Evolutionary conservation across 2,113 vertebrate species (phyloP).

Genomic region (Natator depressus): DNA sequence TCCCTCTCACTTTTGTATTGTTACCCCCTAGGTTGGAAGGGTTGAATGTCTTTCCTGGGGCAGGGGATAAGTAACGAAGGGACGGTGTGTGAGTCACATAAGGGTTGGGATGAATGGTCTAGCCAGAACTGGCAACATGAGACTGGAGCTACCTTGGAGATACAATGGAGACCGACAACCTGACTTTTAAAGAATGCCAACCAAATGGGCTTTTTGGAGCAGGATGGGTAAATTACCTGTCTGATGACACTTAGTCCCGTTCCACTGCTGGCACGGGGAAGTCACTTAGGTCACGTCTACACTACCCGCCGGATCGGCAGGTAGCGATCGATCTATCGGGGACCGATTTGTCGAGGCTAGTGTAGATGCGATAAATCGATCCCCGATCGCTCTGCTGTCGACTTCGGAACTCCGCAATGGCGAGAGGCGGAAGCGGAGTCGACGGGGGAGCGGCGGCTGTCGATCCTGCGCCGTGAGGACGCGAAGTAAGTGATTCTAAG

Average conservation of each 20-base stretch:
- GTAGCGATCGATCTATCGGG: no score
- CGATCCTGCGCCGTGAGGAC: no score
- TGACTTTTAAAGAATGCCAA: neutral
- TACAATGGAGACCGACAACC: neutral
- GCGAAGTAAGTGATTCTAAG: no score
- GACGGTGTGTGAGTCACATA: neutral
- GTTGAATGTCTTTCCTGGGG: neutral
- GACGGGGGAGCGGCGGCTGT: no score
- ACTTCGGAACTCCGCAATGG: no score
- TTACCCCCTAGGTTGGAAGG: neutral
- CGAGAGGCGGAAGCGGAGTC: no score
- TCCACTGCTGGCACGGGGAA: neutral
- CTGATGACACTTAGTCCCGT: neutral
- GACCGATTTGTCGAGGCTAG: no score
- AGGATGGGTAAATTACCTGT: neutral
- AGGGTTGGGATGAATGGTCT: neutral
- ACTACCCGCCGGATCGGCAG: no score
- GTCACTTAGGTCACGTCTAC: neutral
- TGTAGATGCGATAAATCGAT: no score
- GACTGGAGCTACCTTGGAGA: neutral
- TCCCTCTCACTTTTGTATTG: neutral
- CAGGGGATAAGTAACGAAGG: neutral
- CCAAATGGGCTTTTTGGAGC: neutral
- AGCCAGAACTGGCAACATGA: neutral
- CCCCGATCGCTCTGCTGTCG: no score